These are phyloP conservation scores for Timema podura DNA, from an alignment of 2,888 invertebrate species.

Conservation along the genomic window DNA sequence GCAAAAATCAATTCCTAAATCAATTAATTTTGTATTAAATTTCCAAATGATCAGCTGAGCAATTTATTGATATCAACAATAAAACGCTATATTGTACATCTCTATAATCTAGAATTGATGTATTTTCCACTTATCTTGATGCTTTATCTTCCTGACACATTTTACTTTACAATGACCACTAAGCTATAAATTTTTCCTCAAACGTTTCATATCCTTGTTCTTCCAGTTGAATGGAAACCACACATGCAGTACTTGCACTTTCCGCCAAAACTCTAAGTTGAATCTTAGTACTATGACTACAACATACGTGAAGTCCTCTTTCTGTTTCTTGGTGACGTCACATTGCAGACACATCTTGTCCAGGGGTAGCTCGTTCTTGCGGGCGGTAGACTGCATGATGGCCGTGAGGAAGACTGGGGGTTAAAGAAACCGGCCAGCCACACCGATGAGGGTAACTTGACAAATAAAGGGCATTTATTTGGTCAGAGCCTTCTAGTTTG, in stretches of 20 bases:
- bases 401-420: constrained; percentile 92
- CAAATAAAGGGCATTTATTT: too few relatives aligned
- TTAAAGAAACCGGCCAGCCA: constrained; percentile 99
- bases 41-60: too few relatives aligned
- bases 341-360: constrained; percentile 97
- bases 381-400: constrained; percentile 96
- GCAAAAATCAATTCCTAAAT: too few relatives aligned
- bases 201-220: background rate
- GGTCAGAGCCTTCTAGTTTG: too few relatives aligned
- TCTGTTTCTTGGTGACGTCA: constrained; percentile 94
- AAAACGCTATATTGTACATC: too few relatives aligned
- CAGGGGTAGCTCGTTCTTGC: constrained; percentile 85
- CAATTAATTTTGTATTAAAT: too few relatives aligned
- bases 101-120: too few relatives aligned
- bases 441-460: constrained; percentile 76
- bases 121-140: too few relatives aligned
- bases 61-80: too few relatives aligned
- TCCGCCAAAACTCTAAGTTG: background rate
- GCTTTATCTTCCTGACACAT: too few relatives aligned
- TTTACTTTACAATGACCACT: too few relatives aligned
- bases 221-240: background rate
- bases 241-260: background rate
- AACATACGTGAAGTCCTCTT: constrained; percentile 88
- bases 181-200: background rate
- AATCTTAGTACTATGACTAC: background rate